Base-by-base conservation (phyloP, 2,888 invertebrate genomes). In the Ypsolopha scabrella region DNA sequence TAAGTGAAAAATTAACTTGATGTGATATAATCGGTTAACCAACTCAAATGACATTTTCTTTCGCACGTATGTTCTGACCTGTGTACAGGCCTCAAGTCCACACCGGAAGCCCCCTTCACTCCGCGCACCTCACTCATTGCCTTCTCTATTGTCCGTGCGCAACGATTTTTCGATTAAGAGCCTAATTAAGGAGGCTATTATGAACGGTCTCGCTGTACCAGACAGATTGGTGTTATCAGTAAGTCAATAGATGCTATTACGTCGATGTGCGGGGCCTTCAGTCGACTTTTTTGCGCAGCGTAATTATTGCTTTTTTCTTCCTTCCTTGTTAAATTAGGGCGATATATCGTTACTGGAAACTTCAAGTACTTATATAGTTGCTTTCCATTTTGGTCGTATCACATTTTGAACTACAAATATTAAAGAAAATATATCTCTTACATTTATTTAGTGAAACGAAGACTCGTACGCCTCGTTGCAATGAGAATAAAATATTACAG, bases 81-180 rank as follows among this genome's bases (percentile, higher is more conserved):
- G 24, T 24, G 24, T 3, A 3, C 24, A 24, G 24, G 24, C 24
- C 24, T 24, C 24, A 24, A 24, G 24, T 3, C 39, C 41, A 14
- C 38, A 41, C 36, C 48, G 45, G 50, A 46, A 47, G 36, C 39
- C 33, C 39, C 37, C 48, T 35, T 44, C 45, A 48, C 41, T 11
- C 35, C 47, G 41, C 39, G 37, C 45, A 36, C 43, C 35, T 39
- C 47, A 39, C 39, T 51, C 48, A 48, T 51, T 51, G 47, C 47
- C 41, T 33, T 36, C 39, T 34, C 55, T 56, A 62, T 69, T 68
- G 66, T 67, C 64, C 60, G 51, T 41, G 46, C 53, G 50, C 52
- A 53, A 57, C 57, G 61, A 52, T 69, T 73, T 71, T 72, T 69
- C 67, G 68, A 72, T 70, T 65, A 67, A 67, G 64, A 64, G 64